Evolutionary conservation across 2,113 vertebrate genomes (phyloP), one percentile per base, ranked within the genome.

Genomic region (Callocephalon fimbriatum): DNA sequence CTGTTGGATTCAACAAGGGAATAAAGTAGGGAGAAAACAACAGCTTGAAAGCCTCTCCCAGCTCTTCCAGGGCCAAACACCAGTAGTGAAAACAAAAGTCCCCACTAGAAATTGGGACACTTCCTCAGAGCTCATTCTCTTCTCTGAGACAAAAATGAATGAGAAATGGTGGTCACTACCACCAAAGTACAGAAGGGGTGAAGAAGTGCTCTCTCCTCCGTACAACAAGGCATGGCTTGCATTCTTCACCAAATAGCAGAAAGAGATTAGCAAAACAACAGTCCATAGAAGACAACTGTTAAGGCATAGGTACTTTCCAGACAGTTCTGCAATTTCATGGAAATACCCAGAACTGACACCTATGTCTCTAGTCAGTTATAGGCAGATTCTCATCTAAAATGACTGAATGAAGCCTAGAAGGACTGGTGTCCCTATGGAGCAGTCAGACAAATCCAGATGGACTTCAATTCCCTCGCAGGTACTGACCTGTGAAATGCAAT

Each of bases 401-500:
- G 56, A 68, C 40, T 27, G 10, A 79, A 63, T 13, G 18, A 87
- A 85, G 70, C 31, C 82, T 76, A 67, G 32, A 45, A 86, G 32
- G 68, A 54, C 78, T 53, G 38, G 4, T 0, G 1, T 37, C 16
- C 26, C 68, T 37, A 10, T 31, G 47, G 48, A 81, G 27, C 15
- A 68, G 14, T 15, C 20, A 65, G 21, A 51, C 27, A 58, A 70
- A 75, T n/a, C 51, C 68, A 37, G n/a, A n/a, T 5, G 8, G 72
- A 87, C 53, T 79, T 74, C 0, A 3, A 66, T 47, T 61, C 78
- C 66, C 68, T 40, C 38, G 83, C 26, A 94, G n/a, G 25, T 90
- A 97, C 97, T 97, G 37, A 99, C 99, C 99, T 96, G 99, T 99
- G 81, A 99, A 99, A 97, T 99, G 99, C 42, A 99, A 98, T 1